Conservation (phyloP, 2,113 vertebrate species). For the Pseudonaja textilis region DNA sequence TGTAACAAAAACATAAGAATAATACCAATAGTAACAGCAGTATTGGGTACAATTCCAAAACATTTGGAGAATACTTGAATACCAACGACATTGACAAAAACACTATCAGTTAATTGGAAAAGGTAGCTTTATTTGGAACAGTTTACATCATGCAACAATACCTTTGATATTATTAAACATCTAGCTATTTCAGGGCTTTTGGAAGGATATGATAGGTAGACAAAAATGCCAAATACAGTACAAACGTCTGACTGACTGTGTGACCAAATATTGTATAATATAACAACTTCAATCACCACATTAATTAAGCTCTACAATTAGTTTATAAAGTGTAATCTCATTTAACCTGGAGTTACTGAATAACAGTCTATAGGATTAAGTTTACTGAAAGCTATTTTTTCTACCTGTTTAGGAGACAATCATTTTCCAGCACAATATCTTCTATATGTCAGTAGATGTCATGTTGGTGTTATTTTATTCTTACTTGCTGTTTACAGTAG, state of each 20-base stretch:
- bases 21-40: not conserved
- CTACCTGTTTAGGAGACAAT: constrained; percentile 3
- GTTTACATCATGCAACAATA: not conserved
- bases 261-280: not conserved
- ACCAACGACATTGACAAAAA: not conserved
- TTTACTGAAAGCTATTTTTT: constrained; percentile 10
- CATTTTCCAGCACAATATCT: not conserved
- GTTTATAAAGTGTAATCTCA: not conserved
- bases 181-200: not conserved
- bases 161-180: not conserved
- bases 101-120: not conserved
- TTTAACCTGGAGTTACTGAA: constrained; percentile 8
- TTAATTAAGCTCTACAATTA: not conserved
- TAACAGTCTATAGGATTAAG: not conserved
- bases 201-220: not conserved
- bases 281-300: not conserved
- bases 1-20: not conserved
- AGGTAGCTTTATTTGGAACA: not conserved
- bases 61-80: not conserved
- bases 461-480: constrained; percentile 4
- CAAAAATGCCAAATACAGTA: not conserved
- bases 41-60: not conserved
- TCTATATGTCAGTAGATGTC: not conserved
- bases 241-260: not conserved
- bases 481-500: not conserved